Conservation (phyloP, 2,797 vertebrate genomes). For the Tympanoctomys barrerae region DNA sequence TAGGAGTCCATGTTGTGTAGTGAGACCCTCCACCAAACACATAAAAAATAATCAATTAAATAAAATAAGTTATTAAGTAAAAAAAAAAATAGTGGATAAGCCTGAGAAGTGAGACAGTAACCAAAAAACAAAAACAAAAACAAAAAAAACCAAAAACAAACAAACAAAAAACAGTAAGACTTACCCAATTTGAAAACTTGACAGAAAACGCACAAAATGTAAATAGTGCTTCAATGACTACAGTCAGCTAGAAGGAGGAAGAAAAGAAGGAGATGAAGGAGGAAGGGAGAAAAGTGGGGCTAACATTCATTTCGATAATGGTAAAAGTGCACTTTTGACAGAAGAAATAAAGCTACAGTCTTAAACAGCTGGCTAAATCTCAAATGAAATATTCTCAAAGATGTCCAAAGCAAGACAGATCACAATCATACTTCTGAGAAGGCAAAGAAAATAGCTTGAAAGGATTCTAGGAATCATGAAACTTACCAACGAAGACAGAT, state of each 20-base stretch:
- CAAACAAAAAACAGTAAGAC: background rate
- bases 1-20: no score
- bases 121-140: background rate
- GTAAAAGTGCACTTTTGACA: background rate
- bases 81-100: background rate
- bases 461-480: background rate
- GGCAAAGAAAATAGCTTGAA: background rate
- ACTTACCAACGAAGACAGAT: background rate
- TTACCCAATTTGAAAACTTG: background rate
- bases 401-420: background rate
- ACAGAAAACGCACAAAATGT: background rate
- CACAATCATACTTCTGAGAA: constrained; percentile 1
- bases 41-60: background rate
- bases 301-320: background rate
- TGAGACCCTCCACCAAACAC: no score
- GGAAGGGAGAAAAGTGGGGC: background rate
- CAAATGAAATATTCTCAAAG: background rate
- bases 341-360: background rate
- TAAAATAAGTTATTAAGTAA: background rate
- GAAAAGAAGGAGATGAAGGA: background rate
- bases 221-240: background rate
- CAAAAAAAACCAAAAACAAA: no score
- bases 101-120: background rate
- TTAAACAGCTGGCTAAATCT: background rate
- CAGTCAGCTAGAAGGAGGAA: background rate